Evolutionary conservation across 2,113 vertebrate genomes (phyloP).

Genomic region (Heterochromis multidens): DNA sequence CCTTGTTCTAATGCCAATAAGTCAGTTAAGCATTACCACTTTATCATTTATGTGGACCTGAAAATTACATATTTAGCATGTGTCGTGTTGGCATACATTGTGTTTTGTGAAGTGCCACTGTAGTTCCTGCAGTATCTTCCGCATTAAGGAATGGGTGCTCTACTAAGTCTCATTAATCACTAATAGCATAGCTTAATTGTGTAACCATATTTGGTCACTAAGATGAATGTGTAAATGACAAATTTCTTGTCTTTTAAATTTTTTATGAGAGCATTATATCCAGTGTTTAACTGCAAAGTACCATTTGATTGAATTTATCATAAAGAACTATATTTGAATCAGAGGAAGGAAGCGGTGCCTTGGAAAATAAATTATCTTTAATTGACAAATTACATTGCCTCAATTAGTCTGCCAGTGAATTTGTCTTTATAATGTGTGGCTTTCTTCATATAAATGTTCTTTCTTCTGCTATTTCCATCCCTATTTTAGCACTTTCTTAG

Average conservation of each 20-base stretch:
- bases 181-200: conserved; percentile 67
- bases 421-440: conserved; percentile 75
- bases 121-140: neutral
- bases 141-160: conserved; percentile 19
- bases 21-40: neutral
- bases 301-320: conserved; percentile 84
- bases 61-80: conserved; percentile 1
- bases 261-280: conserved; percentile 79
- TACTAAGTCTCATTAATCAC: conserved; percentile 57
- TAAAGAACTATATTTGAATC: conserved; percentile 84
- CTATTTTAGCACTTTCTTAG: conserved; percentile 54
- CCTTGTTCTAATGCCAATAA: conserved; percentile 13
- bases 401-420: conserved; percentile 76
- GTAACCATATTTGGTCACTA: conserved; percentile 66
- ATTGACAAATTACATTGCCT: conserved; percentile 77
- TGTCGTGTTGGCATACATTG: neutral
- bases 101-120: neutral
- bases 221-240: conserved; percentile 77
- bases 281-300: conserved; percentile 83
- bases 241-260: conserved; percentile 72
- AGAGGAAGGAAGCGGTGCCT: conserved; percentile 61
- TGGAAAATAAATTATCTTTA: conserved; percentile 75
- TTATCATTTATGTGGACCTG: neutral
- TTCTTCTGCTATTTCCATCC: conserved; percentile 71
- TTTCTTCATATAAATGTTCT: conserved; percentile 72